Evolutionary conservation across 2,113 vertebrate genomes (phyloP), one percentile per base, ranked within the genome.

Genomic region (Pseudorectes ferrugineus): DNA sequence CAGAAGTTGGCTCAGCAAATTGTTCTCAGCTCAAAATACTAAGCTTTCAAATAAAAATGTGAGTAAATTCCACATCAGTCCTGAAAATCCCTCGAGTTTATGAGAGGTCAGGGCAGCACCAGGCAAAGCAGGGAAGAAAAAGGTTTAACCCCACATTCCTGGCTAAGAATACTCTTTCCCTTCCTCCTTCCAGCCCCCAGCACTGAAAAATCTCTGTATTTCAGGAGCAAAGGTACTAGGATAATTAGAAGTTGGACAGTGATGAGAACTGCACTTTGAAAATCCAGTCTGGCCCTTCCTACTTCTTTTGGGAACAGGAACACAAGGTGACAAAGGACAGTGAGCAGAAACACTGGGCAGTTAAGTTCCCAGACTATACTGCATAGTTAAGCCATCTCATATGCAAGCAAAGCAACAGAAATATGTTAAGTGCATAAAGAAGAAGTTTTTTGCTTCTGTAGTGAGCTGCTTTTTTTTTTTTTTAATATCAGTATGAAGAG

Each of bases 61-160:
- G 62, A 79, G 51, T 38, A 46, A 94, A 95, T 92, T 92, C 92
- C 87, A 85, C 33, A 63, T 9, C 54, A 38, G 35, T 16, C 43
- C 74, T 71, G 67, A 79, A 76, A 57, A 62, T 46, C 66, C 48
- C 77, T 74, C 0, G 20, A 81, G 85, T 91, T 95, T 95, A 93
- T 65, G 78, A 78, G 79, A 90, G 94, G 94, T 94, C 95, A 96
- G 85, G 72, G 79, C 82, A 88, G 76, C 24, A 0, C 8, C 28
- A 74, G 54, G 66, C 74, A 85, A 89, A 91, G 81, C 17, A 35
- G 36, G 35, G 35, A 61, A 95, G 36, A 35, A 57, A 77, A 91
- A 81, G 49, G 75, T 87, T 89, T 87, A 87, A 93, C 72, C 45
- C 36, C 82, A 43, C 86, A 92, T 92, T 95, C 89, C 86, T 67